Evolutionary conservation across 2,797 vertebrate species (phyloP).

Genomic region (Spinibarbus caldwelli): DNA sequence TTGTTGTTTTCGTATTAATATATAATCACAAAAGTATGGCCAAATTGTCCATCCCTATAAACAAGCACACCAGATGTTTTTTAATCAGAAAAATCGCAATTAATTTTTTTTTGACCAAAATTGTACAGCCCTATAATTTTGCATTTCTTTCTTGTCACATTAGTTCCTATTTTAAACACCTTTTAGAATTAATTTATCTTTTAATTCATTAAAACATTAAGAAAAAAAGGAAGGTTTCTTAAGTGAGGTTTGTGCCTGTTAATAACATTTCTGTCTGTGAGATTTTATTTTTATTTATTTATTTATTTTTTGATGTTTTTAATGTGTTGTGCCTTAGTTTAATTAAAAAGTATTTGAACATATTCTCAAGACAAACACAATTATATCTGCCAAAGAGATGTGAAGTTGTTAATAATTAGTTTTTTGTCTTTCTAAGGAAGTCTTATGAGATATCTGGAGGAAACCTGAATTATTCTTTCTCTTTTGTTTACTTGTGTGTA

Average conservation of each 20-base stretch:
- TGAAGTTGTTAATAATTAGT: slow-evolving; percentile 2
- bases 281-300: background rate
- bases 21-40: background rate
- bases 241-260: background rate
- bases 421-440: slow-evolving; percentile 10
- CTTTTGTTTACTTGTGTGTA: slow-evolving; percentile 1
- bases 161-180: background rate
- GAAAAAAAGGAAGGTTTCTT: background rate
- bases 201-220: background rate
- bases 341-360: slow-evolving; percentile 5
- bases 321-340: slow-evolving; percentile 7
- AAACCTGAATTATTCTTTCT: slow-evolving; percentile 10
- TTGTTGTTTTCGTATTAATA: background rate
- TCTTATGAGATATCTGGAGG: background rate
- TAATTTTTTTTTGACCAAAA: background rate
- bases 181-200: background rate
- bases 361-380: slow-evolving; percentile 15
- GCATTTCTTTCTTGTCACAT: background rate
- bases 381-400: slow-evolving; percentile 17
- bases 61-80: background rate
- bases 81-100: background rate
- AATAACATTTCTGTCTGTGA: background rate
- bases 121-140: background rate
- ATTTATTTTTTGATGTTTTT: background rate
- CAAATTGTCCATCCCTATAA: background rate